Evolutionary conservation across 2,113 vertebrate species (phyloP).

Genomic region (Catharus fuscescens): DNA sequence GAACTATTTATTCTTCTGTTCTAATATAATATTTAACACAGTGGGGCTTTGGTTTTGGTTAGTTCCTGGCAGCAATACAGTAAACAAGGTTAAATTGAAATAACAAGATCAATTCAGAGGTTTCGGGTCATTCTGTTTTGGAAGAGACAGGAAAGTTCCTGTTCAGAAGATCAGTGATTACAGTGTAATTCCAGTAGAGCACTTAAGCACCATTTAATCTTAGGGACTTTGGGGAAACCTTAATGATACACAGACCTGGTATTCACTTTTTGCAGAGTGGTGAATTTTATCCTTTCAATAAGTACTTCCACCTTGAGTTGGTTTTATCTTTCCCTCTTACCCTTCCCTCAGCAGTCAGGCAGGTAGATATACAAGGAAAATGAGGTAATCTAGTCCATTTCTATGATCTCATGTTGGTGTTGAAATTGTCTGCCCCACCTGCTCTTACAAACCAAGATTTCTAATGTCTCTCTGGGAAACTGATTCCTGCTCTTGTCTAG

Average conservation of each 20-base stretch:
- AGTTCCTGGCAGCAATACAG: not conserved
- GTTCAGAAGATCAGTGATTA: not conserved
- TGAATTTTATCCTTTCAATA: not conserved
- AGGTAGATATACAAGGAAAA: not conserved
- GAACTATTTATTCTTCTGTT: not conserved
- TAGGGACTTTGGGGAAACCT: not conserved
- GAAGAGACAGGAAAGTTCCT: not conserved
- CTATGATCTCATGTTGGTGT: not conserved
- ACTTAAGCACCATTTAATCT: not conserved
- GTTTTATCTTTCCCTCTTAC: not conserved
- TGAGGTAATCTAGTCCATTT: not conserved
- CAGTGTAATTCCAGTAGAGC: not conserved
- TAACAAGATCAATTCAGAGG: not conserved
- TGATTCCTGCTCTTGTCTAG: not conserved
- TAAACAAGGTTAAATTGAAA: not conserved
- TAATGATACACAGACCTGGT: not conserved
- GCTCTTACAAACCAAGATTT: not conserved
- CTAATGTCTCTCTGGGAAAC: not conserved
- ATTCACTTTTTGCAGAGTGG: not conserved
- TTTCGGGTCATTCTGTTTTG: not conserved
- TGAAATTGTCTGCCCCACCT: not conserved
- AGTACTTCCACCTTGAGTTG: not conserved
- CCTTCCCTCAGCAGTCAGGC: not conserved
- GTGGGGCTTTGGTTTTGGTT: not conserved
- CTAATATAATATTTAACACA: not conserved